A percentile compares a stretch with the other conserved stretches of the same genome.
phyloP scores from a whole-genome alignment of 2,888 invertebrate species.

The Orthosia gracilis region DNA sequence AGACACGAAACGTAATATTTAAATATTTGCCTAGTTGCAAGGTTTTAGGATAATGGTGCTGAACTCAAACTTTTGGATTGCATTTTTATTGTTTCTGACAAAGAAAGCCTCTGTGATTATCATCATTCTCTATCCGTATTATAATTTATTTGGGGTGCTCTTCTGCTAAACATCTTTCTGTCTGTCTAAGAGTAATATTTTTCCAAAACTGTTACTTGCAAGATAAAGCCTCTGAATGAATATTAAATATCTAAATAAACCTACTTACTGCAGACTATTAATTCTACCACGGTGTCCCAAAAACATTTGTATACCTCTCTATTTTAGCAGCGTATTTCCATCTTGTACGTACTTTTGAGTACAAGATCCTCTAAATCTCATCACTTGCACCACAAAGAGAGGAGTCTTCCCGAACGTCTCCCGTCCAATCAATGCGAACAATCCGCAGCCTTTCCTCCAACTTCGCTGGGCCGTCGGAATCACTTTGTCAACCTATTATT shows the following conservation, averaged over 20 bases:
- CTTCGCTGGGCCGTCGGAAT: constrained; percentile 46
- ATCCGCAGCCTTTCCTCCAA: constrained; percentile 54
- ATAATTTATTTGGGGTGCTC: too few relatives aligned
- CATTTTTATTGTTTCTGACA: not conserved
- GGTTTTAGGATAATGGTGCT: not conserved
- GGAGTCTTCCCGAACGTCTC: constrained; percentile 1
- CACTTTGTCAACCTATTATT: constrained; percentile 68
- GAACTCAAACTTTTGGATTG: not conserved
- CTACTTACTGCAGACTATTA: not conserved
- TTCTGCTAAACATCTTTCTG: too few relatives aligned
- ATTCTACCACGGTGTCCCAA: not conserved
- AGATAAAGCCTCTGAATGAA: not conserved
- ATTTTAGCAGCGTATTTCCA: not conserved
- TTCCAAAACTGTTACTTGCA: not conserved
- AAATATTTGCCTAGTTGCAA: too few relatives aligned
- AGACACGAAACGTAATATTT: too few relatives aligned
- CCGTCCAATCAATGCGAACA: constrained; percentile 60
- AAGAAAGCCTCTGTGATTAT: too few relatives aligned
- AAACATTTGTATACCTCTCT: too few relatives aligned
- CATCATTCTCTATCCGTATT: too few relatives aligned
- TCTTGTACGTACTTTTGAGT: not conserved
- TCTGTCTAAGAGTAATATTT: not conserved
- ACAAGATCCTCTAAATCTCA: constrained; percentile 3
- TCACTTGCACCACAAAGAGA: constrained; percentile 19
- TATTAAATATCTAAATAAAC: too few relatives aligned